Conservation (phyloP, 2,797 vertebrate species). For the Oryzias dopingdopingensis region DNA sequence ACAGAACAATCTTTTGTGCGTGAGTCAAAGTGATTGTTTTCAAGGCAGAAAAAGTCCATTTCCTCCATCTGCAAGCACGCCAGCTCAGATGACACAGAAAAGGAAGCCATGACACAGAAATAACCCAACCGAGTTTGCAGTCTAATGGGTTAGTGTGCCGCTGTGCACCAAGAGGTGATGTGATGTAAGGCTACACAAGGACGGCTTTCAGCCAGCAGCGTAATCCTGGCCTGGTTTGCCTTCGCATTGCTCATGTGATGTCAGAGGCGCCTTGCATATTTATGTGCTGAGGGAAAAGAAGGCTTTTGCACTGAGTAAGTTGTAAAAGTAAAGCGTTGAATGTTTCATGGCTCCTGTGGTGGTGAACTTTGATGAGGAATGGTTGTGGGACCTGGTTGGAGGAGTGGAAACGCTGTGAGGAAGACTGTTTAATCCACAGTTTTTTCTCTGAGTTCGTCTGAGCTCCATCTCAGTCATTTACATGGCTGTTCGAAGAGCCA, state of each 20-base stretch:
- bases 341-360: slow-evolving; percentile 59
- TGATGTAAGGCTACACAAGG: slow-evolving; percentile 61
- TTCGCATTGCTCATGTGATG: slow-evolving; percentile 33
- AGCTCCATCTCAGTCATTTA: too few species aligned
- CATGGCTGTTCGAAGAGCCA: too few species aligned
- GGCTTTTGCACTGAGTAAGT: slow-evolving; percentile 60
- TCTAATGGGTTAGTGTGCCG: slow-evolving; percentile 65
- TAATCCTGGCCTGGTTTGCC: slow-evolving; percentile 31
- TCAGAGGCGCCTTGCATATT: slow-evolving; percentile 57
- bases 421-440: background rate
- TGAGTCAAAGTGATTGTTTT: too few species aligned
- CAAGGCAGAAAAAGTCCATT: too few species aligned
- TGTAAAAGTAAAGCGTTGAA: slow-evolving; percentile 64
- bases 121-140: slow-evolving; percentile 33
- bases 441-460: too few species aligned
- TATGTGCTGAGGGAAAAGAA: slow-evolving; percentile 54
- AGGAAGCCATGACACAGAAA: slow-evolving; percentile 54
- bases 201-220: slow-evolving; percentile 43
- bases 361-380: slow-evolving; percentile 43
- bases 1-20: too few species aligned
- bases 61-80: slow-evolving; percentile 21
- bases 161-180: slow-evolving; percentile 61
- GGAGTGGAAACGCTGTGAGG: slow-evolving; percentile 19
- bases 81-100: slow-evolving; percentile 54
- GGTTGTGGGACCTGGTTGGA: slow-evolving; percentile 3